Evolutionary conservation across 2,113 vertebrate genomes (phyloP).

Genomic region (Pitta sordida): DNA sequence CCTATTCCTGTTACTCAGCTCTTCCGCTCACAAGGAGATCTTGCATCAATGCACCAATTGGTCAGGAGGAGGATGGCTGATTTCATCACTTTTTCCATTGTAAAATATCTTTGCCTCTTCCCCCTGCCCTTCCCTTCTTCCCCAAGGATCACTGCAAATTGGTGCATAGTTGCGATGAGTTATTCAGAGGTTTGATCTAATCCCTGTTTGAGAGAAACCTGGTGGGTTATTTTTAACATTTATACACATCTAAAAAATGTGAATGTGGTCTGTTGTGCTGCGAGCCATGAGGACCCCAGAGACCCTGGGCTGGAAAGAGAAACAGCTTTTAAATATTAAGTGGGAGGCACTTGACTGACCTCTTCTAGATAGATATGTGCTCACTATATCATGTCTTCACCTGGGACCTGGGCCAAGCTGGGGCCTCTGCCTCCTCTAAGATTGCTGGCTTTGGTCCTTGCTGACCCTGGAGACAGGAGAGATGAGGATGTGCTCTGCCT

Average conservation of each 20-base stretch:
- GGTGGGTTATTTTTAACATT: slow-evolving; percentile 22
- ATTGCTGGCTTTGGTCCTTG: background rate
- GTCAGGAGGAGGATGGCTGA: background rate
- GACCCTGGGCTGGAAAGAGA: background rate
- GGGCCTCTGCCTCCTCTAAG: background rate
- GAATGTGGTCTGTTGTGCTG: background rate
- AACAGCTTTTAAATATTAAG: slow-evolving; percentile 46
- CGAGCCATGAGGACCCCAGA: background rate
- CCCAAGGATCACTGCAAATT: background rate
- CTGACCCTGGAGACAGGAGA: background rate
- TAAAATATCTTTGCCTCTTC: background rate
- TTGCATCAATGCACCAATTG: rapidly evolving
- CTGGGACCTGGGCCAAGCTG: slow-evolving; percentile 1
- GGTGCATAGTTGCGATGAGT: background rate
- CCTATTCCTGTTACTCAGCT: background rate
- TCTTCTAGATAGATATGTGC: background rate
- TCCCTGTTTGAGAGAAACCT: background rate
- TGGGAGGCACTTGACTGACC: slow-evolving; percentile 20
- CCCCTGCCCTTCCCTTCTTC: background rate
- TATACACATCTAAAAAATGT: background rate
- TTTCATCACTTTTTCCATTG: slow-evolving; percentile 10
- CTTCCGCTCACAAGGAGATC: background rate
- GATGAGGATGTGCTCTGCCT: background rate
- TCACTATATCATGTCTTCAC: background rate
- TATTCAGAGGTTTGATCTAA: slow-evolving; percentile 25